Conservation (phyloP, 2,113 vertebrate genomes). For the Dinomys branickii region DNA sequence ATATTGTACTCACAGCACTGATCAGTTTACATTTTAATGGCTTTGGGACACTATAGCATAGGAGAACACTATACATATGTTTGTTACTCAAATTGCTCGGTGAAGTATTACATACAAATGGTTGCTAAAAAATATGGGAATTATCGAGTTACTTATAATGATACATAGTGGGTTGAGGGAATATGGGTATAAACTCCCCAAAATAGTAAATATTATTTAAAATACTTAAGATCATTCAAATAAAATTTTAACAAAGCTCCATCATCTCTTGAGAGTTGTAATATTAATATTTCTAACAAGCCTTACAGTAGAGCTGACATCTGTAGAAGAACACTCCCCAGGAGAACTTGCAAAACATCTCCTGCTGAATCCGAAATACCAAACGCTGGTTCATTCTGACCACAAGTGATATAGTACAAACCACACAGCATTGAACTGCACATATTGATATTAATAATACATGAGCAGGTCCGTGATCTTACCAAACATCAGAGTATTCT, state of each 20-base stretch:
- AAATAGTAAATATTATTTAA: not conserved
- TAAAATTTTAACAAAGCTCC: constrained; percentile 43
- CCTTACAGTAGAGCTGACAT: not conserved
- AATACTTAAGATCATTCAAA: constrained; percentile 32
- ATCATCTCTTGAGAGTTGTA: not conserved
- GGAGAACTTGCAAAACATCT: not conserved
- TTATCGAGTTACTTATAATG: not conserved
- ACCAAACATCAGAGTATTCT: not conserved
- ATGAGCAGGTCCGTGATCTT: not conserved
- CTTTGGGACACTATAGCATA: not conserved
- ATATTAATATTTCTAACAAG: constrained; percentile 4
- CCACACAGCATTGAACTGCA: not conserved
- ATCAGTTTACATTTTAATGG: not conserved
- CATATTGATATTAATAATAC: not conserved
- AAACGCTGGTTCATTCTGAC: constrained; percentile 8
- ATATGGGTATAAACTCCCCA: not conserved
- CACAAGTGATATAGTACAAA: not conserved
- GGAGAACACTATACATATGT: not conserved
- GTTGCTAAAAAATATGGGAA: not conserved
- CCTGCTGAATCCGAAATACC: not conserved
- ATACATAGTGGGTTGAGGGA: not conserved
- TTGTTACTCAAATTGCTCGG: not conserved
- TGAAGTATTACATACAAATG: not conserved
- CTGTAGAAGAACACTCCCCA: not conserved
- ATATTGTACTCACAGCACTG: not conserved